Base-by-base conservation (phyloP, 2,888 invertebrate genomes). In the Chorisops tibialis region DNA sequence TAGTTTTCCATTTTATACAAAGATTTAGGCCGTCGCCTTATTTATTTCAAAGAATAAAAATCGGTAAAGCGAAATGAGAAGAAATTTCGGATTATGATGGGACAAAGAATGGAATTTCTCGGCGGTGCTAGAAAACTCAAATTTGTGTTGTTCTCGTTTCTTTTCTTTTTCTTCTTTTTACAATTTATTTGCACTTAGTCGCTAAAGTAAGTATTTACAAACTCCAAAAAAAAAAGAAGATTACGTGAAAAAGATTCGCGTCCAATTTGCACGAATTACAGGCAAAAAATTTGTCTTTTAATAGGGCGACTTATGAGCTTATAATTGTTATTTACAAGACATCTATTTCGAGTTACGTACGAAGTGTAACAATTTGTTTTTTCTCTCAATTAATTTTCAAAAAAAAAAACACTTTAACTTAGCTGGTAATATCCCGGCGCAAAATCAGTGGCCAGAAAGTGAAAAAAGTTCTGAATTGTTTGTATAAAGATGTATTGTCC, bases 391-490 rank as follows among this genome's bases (percentile, higher is more conserved):
- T n/a, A 30, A 7, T 30, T 30, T 30, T 2, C 30, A 2, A 9
- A 30, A 30, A 11, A 37, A 16, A 38, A 11, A 3, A 1, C 48
- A 7, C 7, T 16, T 56, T 79, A 79, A 78, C 79, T 79, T 64
- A 79, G 68, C 68, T 79, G 79, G 69, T 94, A 94, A 77, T 94
- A 94, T 78, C 94, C 94, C 7, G 93, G 93, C 18, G 91, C 91
- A 76, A 93, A 94, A 76, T 94, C 94, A 76, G 93, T 94, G 67
- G 93, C 92, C 73, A 94, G 81, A 76, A 91, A 94, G 79, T 93
- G 92, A 66, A 95, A 83, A 77, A 95, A 95, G 78, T 94, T 94
- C n/a, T n/a, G n/a, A n/a, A n/a, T n/a, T n/a, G n/a, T n/a, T n/a
- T n/a, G n/a, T n/a, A n/a, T n/a, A n/a, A n/a, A n/a, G n/a, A n/a